Evolutionary conservation across 1,140 invertebrate genomes (phyloP), one percentile per base, ranked within the genome.

Genomic region (Drosophila novamexicana): DNA sequence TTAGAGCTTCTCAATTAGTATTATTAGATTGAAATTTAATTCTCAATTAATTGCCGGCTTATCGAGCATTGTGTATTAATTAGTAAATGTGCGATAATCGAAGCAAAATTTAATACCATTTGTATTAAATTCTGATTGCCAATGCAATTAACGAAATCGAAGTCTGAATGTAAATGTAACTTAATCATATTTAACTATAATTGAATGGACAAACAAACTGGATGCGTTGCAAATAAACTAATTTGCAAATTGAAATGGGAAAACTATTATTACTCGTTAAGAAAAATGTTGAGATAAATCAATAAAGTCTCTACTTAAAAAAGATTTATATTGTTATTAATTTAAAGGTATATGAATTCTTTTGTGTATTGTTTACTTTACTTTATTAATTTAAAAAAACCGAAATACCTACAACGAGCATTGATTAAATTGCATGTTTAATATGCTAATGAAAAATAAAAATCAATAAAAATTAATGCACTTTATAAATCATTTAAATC

Each of bases 401-500:
- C 18, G 18, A 18, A 18, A 18, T 18, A 18, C 18, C 18, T 18
- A 5, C 14, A 34, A 9, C 16, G 1, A 40, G 9, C 12, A 10
- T 40, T 42, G n/a, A 14, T 14, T 14, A 14, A 42, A n/a, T 14
- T n/a, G 5, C 12, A 42, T 42, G n/a, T 12, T 42, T 7, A 42
- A 42, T 14, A 4, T n/a, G 22, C 6, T 14, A 53, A 53, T 37
- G 7, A 53, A 9, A 34, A 22, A 32, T 16, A 52, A 34, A 36
- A 34, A 52, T 52, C 50, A 34, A 14, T 52, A 14, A 34, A 52
- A 34, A 8, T 53, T 14, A 9, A 53, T 37, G 52, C n/a, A 53
- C n/a, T 12, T 18, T 18, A 18, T 44, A 69, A 59, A 45, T 59
- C 54, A 67, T 47, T 44, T n/a, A 67, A 47, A 32, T 50, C 5